Evolutionary conservation across 2,888 invertebrate genomes (phyloP), one percentile per base, ranked within the genome.

Genomic region (Rhingia campestris): DNA sequence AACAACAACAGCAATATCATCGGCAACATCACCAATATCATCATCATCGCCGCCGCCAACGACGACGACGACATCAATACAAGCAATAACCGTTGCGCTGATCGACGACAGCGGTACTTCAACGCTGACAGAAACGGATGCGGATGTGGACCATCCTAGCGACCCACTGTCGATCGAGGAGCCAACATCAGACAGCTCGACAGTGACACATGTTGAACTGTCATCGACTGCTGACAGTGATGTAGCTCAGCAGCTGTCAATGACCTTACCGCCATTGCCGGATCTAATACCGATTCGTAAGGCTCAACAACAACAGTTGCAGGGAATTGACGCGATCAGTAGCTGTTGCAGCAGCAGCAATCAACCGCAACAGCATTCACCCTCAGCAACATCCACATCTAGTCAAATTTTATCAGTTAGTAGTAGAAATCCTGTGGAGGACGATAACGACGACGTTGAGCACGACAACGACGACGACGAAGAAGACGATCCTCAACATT

Each of bases 371-470:
- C 63, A 51, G 54, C 63, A 47, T 69, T 72, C 79, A 61, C 64
- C 64, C 22, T 41, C 74, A 70, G 32, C 74, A 80, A 51, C 73
- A 74, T 79, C 69, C 61, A 54, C 80, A 84, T 80, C 84, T 80
- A 84, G 82, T 84, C 82, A 79, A 79, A 84, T 79, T 79, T 69
- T 84, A 84, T 84, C 82, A 84, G 58, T 67, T 73, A 82, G 81
- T 77, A 82, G 67, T 67, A 72, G 77, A 54, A 53, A 58, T 4
- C 69, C 64, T 58, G 84, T 80, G 80, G 79, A 70, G 33, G 66
- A 53, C 10, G 64, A 61, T 6, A 53, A 32, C 22, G 59, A 47
- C 6, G 43, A 61, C 30, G 66, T 49, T 35, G 45, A 39, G 10
- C 43, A 54, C 30, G 10, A 12, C 45, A 37, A 66, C 30, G 63